Base-by-base conservation (phyloP, 2,888 invertebrate species). In the Callyntrura sp. region DNA sequence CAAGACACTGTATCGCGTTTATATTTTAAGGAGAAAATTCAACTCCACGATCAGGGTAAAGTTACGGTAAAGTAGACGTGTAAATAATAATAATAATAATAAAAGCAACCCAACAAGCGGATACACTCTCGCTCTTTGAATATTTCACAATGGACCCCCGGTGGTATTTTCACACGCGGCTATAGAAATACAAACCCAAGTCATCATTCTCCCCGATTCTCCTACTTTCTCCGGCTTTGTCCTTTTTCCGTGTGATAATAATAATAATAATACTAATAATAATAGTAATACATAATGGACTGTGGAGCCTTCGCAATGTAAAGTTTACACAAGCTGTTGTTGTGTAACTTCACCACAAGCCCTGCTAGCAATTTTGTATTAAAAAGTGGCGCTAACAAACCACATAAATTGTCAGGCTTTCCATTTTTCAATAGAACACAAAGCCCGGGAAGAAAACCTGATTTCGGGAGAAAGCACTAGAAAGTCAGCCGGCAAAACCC, bases 161-260 rank as follows among this genome's bases (percentile, higher is more conserved):
- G 87, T 60, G 12, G 70, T 73, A 43, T 25, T 82, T 84, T 81
- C 90, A 70, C 90, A 73, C 85, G 90, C 82, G 84, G 68, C 79
- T 45, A 60, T 65, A 85, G 60, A 82, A 79, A 89, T 57, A 78
- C 65, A 65, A 25, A 86, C 73, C 55, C 57, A 78, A 85, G 78
- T 85, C 85, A 86, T 86, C 68, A 14, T 65, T 62, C 23, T 78
- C 85, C 76, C n/a, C 62, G 14, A 14, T 28, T 62, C 17, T 48
- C 25, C 17, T 48, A 79, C 60, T 84, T 35, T 51, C 73, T 20
- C 68, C 14, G 35, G 35, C 48, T 68, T 17, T 48, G n/a, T n/a
- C n/a, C 65, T 35, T 43, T 68, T 45, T 48, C 48, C 51, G 2
- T 35, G 35, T 35, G 6, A 35, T 35, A 35, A 35, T 35, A 35